Evolutionary conservation across 2,888 invertebrate genomes (phyloP).

Genomic region (Opisthograptis luteolata): DNA sequence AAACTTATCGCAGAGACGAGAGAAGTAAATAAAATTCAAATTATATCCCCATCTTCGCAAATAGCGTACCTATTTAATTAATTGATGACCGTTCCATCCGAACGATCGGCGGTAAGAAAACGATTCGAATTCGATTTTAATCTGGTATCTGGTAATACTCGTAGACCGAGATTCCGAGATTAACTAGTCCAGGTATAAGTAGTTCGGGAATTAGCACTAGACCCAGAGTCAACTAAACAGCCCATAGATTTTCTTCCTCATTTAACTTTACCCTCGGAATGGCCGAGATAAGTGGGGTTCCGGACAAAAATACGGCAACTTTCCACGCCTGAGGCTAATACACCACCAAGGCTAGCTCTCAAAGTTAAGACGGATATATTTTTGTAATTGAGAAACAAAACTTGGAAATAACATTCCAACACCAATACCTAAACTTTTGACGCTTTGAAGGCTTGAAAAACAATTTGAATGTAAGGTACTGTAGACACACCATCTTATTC

Average conservation of each 20-base stretch:
- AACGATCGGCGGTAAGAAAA: slow-evolving; percentile 14
- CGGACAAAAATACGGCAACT: slow-evolving; percentile 22
- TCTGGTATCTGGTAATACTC: slow-evolving; percentile 53
- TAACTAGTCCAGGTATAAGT: slow-evolving; percentile 69
- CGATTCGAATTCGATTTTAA: slow-evolving; percentile 40
- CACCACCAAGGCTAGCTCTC: not conserved
- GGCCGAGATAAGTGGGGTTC: slow-evolving; percentile 53
- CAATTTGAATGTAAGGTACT: no score
- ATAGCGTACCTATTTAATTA: slow-evolving; percentile 32
- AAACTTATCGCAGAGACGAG: slow-evolving; percentile 19
- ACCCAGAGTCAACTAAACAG: slow-evolving; percentile 62
- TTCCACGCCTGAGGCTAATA: slow-evolving; percentile 7
- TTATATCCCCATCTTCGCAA: slow-evolving; percentile 29
- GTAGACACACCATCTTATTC: no score
- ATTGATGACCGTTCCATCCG: slow-evolving; percentile 29
- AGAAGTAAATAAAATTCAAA: slow-evolving; percentile 39
- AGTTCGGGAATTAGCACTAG: slow-evolving; percentile 65
- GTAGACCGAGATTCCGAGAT: slow-evolving; percentile 55
- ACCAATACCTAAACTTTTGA: no score
- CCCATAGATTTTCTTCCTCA: slow-evolving; percentile 72
- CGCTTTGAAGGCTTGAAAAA: no score
- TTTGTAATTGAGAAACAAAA: no score
- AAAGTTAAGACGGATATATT: no score
- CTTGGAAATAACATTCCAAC: no score
- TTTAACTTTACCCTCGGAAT: slow-evolving; percentile 65